Conservation (phyloP, 2,888 invertebrate species). For the Brachyptera risi region DNA sequence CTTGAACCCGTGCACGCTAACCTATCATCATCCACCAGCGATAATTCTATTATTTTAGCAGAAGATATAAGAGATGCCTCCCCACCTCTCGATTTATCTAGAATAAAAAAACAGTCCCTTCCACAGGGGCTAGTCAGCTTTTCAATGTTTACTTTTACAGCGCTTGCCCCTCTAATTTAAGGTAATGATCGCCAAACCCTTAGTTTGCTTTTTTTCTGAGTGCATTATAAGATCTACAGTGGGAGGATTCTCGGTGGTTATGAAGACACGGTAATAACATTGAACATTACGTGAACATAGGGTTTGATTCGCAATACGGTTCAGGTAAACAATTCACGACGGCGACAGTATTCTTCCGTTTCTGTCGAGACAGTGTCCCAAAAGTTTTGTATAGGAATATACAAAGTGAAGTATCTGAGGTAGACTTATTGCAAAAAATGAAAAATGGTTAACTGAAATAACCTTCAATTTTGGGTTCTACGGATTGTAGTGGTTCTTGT, state of each 20-base stretch:
- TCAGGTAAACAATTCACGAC: neutral
- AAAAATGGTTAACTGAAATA: too few species aligned
- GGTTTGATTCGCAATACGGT: neutral
- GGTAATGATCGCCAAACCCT: slow-evolving; percentile 26
- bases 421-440: too few species aligned
- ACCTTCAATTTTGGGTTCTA: too few species aligned
- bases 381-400: too few species aligned
- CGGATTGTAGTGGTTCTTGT: too few species aligned
- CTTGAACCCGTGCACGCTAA: slow-evolving; percentile 22
- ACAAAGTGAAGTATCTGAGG: too few species aligned
- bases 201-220: slow-evolving; percentile 13
- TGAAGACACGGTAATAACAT: slow-evolving; percentile 7
- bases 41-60: slow-evolving; percentile 31
- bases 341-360: neutral
- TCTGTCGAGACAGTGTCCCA: too few species aligned
- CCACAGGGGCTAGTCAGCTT: slow-evolving; percentile 21
- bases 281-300: slow-evolving; percentile 1
- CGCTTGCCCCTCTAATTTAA: slow-evolving; percentile 28
- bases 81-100: slow-evolving; percentile 5
- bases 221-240: neutral
- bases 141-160: slow-evolving; percentile 30
- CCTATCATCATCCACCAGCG: slow-evolving; percentile 27
- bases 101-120: neutral
- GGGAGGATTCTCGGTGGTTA: neutral
- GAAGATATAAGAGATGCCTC: slow-evolving; percentile 15